Conservation (phyloP, 2,113 vertebrate genomes). For the Dolichallabes microphthalmus region DNA sequence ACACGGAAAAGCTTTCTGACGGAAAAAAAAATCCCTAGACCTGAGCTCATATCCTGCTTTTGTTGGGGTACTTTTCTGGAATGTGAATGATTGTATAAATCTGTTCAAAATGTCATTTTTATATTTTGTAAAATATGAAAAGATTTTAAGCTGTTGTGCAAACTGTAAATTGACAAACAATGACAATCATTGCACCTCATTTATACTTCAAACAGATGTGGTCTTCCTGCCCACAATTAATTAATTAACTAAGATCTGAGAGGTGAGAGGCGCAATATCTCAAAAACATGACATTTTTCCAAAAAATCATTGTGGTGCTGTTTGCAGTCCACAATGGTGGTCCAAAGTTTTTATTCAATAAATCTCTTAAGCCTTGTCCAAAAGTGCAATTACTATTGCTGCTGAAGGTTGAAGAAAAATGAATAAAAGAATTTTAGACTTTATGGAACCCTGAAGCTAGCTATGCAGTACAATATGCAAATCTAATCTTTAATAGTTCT, state of each 20-base stretch:
- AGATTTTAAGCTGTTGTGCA: conserved; percentile 44
- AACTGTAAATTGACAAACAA: conserved; percentile 40
- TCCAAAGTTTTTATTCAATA: background rate
- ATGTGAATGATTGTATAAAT: conserved; percentile 65
- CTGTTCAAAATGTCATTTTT: conserved; percentile 61
- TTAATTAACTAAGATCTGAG: background rate
- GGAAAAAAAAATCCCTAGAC: conserved; percentile 45
- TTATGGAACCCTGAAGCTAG: background rate
- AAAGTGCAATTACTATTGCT: background rate
- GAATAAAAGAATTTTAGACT: background rate
- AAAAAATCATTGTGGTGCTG: background rate
- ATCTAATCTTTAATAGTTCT: background rate
- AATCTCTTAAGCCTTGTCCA: background rate
- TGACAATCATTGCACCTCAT: background rate
- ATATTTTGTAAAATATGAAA: conserved; percentile 44
- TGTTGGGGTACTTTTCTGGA: conserved; percentile 65
- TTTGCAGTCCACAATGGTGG: background rate
- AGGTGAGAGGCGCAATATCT: background rate
- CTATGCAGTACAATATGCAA: background rate
- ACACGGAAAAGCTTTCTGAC: conserved; percentile 56
- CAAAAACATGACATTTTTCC: background rate
- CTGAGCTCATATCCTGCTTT: conserved; percentile 72
- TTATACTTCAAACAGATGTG: conserved; percentile 28
- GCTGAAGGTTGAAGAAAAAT: background rate
- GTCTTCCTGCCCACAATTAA: background rate